Evolutionary conservation across 2,888 invertebrate species (phyloP).

Genomic region (Patella caerulea): DNA sequence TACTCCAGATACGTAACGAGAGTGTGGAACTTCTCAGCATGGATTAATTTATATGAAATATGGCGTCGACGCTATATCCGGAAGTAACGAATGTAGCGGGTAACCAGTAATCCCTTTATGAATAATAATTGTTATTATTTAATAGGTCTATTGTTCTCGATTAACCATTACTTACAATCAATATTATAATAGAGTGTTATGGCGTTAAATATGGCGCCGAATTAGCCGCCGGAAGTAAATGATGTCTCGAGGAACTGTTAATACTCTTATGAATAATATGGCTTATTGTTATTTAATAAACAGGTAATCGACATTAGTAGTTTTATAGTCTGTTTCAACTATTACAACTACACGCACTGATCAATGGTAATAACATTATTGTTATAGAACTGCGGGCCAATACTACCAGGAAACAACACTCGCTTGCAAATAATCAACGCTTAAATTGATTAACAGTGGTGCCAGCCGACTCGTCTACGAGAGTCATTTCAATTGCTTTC

Average conservation of each 20-base stretch:
- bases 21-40: constrained; percentile 6
- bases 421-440: too few species aligned
- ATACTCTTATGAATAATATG: too few species aligned
- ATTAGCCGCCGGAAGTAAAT: constrained; percentile 4
- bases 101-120: constrained; percentile 6
- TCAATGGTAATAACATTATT: too few species aligned
- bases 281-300: too few species aligned
- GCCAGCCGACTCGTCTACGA: too few species aligned
- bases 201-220: neutral
- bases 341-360: too few species aligned
- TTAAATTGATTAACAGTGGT: too few species aligned
- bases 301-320: too few species aligned
- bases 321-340: too few species aligned
- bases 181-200: constrained; percentile 1
- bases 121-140: constrained; percentile 1
- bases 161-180: neutral
- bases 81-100: constrained; percentile 5
- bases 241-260: neutral
- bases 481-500: too few species aligned
- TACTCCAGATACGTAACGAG: neutral
- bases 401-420: too few species aligned
- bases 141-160: neutral
- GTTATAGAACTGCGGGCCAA: too few species aligned
- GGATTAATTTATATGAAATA: constrained; percentile 1
- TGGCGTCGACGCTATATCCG: constrained; percentile 5